Evolutionary conservation across 2,888 invertebrate species (phyloP).

Genomic region (Linnaemya vulpina): DNA sequence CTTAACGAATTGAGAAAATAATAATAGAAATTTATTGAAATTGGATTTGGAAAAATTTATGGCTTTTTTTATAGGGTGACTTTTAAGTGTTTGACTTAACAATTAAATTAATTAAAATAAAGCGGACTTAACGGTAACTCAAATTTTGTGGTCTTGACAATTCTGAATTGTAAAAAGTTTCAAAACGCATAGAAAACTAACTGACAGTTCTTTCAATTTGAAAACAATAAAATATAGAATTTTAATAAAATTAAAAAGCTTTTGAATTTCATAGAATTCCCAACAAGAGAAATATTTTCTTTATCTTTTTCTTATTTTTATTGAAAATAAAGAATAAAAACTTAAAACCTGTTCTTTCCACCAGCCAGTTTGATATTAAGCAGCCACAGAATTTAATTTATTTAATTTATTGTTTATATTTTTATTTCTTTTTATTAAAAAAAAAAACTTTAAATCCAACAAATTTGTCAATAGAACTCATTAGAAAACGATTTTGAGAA

Average conservation of each 20-base stretch:
- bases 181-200: too few species aligned
- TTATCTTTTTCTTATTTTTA: too few species aligned
- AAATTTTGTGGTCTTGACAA: too few species aligned
- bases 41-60: background rate
- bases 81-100: too few species aligned
- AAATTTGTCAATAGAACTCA: constrained; percentile 36
- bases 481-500: constrained; percentile 7
- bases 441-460: background rate
- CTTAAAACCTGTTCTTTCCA: background rate
- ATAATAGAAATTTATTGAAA: constrained; percentile 18
- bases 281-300: background rate
- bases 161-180: background rate
- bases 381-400: background rate
- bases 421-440: background rate
- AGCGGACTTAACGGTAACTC: too few species aligned
- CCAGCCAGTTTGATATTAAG: background rate
- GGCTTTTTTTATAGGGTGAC: too few species aligned
- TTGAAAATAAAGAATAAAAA: background rate
- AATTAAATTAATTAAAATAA: too few species aligned
- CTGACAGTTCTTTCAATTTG: background rate
- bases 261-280: background rate
- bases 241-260: background rate
- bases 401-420: background rate
- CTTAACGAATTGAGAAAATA: constrained; percentile 1
- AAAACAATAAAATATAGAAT: background rate